Conservation (phyloP, 1,140 invertebrate genomes). For the Pseudomyrmex gracilis region DNA sequence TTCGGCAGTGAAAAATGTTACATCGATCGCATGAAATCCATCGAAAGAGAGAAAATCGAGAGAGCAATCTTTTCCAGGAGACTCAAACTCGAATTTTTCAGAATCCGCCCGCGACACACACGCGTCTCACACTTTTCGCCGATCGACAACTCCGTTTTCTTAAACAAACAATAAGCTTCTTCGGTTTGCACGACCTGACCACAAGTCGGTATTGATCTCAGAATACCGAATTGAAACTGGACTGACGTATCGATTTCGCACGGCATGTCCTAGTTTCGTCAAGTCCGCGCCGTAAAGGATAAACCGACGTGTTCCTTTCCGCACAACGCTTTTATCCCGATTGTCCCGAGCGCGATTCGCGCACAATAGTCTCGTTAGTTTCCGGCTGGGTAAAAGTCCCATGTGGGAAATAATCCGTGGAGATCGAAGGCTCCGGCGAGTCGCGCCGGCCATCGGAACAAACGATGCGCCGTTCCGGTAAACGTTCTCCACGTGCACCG, state of each 20-base stretch:
- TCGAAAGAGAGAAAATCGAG: too few relatives aligned
- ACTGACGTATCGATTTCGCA: slow-evolving; percentile 75
- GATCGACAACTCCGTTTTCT: neutral
- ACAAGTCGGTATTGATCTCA: slow-evolving; percentile 71
- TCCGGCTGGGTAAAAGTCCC: neutral
- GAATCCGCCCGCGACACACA: neutral
- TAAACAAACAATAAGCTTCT: slow-evolving; percentile 49
- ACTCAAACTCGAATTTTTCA: neutral
- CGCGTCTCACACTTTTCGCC: neutral
- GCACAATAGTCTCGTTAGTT: neutral
- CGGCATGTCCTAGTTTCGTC: slow-evolving; percentile 76
- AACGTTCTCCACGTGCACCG: slow-evolving; percentile 36
- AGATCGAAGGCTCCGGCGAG: slow-evolving; percentile 19
- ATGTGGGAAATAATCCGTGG: slow-evolving; percentile 9
- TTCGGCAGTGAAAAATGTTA: too few relatives aligned
- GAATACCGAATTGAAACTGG: slow-evolving; percentile 76
- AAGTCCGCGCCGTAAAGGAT: slow-evolving; percentile 72
- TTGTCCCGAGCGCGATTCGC: neutral
- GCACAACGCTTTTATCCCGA: slow-evolving; percentile 13
- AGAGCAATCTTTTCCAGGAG: neutral
- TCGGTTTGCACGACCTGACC: slow-evolving; percentile 11
- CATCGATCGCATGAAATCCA: neutral
- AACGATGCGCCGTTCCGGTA: slow-evolving; percentile 29
- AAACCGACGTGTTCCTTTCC: slow-evolving; percentile 46
- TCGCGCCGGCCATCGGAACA: neutral